Conservation (phyloP, 2,797 vertebrate species). For the Peromyscus eremicus region DNA sequence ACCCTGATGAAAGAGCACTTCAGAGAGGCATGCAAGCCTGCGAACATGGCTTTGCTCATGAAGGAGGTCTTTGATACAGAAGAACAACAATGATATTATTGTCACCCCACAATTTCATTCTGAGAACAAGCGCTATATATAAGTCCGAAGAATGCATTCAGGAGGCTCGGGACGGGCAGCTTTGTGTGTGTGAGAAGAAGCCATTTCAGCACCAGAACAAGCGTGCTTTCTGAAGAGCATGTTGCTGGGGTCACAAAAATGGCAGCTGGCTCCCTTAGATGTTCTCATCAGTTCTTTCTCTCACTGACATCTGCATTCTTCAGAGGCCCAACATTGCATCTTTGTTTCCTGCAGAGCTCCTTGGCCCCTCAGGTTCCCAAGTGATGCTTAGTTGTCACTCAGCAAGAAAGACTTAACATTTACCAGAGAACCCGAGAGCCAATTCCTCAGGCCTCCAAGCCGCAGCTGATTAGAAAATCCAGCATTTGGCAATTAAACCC, state of each 20-base stretch:
- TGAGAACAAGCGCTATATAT: conserved; percentile 86
- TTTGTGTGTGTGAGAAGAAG: conserved; percentile 86
- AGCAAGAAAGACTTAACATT: conserved; percentile 87
- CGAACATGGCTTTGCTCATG: conserved; percentile 80
- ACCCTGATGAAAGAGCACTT: conserved; percentile 68
- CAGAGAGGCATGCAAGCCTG: conserved; percentile 69
- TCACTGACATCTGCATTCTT: conserved; percentile 61
- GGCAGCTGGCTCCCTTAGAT: conserved; percentile 82
- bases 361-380: conserved; percentile 79
- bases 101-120: conserved; percentile 85
- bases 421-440: conserved; percentile 79
- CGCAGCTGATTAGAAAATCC: conserved; percentile 82
- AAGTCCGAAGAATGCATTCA: conserved; percentile 88
- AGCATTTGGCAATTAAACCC: conserved; percentile 85
- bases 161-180: conserved; percentile 82
- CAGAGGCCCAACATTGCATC: conserved; percentile 82
- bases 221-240: conserved; percentile 82
- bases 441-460: conserved; percentile 85
- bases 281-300: conserved; percentile 82
- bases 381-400: conserved; percentile 81
- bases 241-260: conserved; percentile 87
- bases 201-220: conserved; percentile 87
- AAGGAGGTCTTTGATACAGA: conserved; percentile 86
- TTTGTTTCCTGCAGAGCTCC: conserved; percentile 85
- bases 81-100: conserved; percentile 88